These are phyloP conservation scores for Eupithecia vulgata DNA, from an alignment of 2,888 invertebrate species.

Conservation along the genomic window DNA sequence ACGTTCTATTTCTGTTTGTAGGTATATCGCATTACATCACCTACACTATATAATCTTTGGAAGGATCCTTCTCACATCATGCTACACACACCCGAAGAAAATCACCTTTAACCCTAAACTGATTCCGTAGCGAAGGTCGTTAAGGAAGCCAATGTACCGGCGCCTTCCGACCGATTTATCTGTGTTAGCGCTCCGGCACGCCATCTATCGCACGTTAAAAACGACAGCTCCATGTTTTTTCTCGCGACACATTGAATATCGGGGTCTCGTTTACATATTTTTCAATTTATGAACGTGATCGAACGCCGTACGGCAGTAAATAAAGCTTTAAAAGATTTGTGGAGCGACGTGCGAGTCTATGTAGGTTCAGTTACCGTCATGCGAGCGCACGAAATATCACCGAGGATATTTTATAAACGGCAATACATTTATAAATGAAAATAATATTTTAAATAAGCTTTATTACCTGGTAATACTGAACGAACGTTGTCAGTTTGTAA, in stretches of 20 bases:
- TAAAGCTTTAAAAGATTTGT: slow-evolving; percentile 63
- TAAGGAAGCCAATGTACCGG: slow-evolving; percentile 80
- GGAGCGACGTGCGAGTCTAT: slow-evolving; percentile 43
- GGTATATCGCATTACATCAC: not conserved
- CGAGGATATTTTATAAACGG: slow-evolving; percentile 25
- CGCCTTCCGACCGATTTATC: slow-evolving; percentile 75
- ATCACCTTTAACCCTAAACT: slow-evolving; percentile 79
- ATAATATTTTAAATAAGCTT: slow-evolving; percentile 16
- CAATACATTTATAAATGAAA: slow-evolving; percentile 28
- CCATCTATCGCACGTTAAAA: slow-evolving; percentile 75
- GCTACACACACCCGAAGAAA: slow-evolving; percentile 60
- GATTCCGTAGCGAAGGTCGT: slow-evolving; percentile 76
- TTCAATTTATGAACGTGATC: slow-evolving; percentile 70
- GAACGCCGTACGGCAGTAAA: slow-evolving; percentile 61
- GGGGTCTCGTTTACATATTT: slow-evolving; percentile 73
- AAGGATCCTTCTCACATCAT: slow-evolving; percentile 52
- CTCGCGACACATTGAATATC: slow-evolving; percentile 72
- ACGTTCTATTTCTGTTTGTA: not conserved
- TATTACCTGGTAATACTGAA: slow-evolving; percentile 10
- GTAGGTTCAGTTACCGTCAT: slow-evolving; percentile 43
- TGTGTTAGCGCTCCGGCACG: slow-evolving; percentile 62
- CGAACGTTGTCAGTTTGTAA: slow-evolving; percentile 8
- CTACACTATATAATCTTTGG: slow-evolving; percentile 39
- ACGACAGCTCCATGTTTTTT: slow-evolving; percentile 77
- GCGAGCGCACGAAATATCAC: slow-evolving; percentile 29